Percentiles rank a stretch among this genome's conserved stretches.
phyloP scores from a whole-genome alignment of 2,888 invertebrate genomes.

The Clunio marinus region DNA sequence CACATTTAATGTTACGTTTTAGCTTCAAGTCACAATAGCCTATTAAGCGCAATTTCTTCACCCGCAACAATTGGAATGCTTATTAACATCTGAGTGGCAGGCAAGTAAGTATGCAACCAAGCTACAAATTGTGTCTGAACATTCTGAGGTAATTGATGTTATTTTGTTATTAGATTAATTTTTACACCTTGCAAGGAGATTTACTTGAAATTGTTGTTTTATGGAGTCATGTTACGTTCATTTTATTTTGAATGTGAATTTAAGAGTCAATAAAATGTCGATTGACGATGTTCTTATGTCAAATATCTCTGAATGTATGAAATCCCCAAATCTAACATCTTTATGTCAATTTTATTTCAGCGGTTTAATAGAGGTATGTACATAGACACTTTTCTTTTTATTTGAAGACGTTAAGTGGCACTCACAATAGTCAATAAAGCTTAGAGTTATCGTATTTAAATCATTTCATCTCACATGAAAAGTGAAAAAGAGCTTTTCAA shows the following conservation, averaged over 20 bases:
- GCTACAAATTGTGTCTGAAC: neutral
- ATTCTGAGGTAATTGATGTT: constrained; percentile 3
- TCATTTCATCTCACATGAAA: too few relatives aligned
- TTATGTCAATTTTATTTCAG: neutral
- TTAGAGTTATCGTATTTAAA: neutral
- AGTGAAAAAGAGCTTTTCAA: neutral
- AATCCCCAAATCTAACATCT: too few relatives aligned
- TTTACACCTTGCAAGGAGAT: neutral
- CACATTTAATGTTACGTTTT: too few relatives aligned
- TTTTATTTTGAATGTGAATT: neutral
- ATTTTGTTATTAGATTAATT: constrained; percentile 20
- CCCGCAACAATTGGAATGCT: too few relatives aligned
- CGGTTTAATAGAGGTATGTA: neutral
- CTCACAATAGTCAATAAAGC: neutral
- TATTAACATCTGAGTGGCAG: neutral
- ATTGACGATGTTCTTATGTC: neutral
- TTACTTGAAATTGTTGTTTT: neutral
- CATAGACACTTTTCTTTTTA: neutral
- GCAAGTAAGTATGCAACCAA: neutral
- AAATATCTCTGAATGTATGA: too few relatives aligned
- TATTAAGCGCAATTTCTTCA: too few relatives aligned
- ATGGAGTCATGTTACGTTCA: neutral
- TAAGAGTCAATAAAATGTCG: constrained; percentile 3
- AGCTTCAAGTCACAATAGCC: neutral
- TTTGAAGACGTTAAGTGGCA: neutral